A percentile compares a stretch with the other conserved stretches of the same genome.
Conservation (phyloP, 2,797 vertebrate genomes). For the Poecilia velifera region DNA sequence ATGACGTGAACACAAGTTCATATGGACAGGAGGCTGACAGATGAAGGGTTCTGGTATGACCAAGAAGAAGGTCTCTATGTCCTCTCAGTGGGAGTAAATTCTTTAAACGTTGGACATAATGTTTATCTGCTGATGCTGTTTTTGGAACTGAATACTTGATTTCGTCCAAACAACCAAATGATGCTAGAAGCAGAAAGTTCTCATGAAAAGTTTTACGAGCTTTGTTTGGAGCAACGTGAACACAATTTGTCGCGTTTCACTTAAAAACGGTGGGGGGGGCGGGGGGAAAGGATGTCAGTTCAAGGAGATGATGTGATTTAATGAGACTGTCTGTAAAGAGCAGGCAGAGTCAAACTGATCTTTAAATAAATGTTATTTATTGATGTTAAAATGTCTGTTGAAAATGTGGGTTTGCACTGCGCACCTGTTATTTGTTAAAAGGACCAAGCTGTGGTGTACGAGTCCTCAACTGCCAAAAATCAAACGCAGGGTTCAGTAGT, state of each 20-base stretch:
- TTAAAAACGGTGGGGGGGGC: background rate
- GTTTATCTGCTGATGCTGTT: constrained; percentile 21
- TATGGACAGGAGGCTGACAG: constrained; percentile 18
- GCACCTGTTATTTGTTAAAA: constrained; percentile 27
- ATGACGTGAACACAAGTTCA: constrained; percentile 1
- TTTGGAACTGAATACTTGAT: constrained; percentile 34
- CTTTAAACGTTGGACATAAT: constrained; percentile 18
- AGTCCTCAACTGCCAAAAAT: constrained; percentile 48
- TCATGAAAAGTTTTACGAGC: constrained; percentile 21
- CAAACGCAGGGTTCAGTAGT: constrained; percentile 1
- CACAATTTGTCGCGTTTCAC: constrained; percentile 27
- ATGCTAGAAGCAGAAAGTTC: constrained; percentile 15
- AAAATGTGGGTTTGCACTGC: constrained; percentile 29
- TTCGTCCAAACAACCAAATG: constrained; percentile 34
- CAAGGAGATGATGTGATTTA: constrained; percentile 28
- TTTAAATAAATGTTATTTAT: constrained; percentile 53
- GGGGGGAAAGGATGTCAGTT: background rate
- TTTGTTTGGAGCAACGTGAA: constrained; percentile 23
- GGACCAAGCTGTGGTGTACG: constrained; percentile 46
- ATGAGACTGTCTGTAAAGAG: constrained; percentile 12
- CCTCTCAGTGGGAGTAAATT: constrained; percentile 18
- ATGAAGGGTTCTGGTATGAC: constrained; percentile 3
- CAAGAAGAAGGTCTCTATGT: constrained; percentile 12
- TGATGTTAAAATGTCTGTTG: constrained; percentile 18
- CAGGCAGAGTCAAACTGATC: background rate